Evolutionary conservation across 92 coral and sea anemone genomes (phyloP).

Genomic region (Bergia puertoricense): DNA sequence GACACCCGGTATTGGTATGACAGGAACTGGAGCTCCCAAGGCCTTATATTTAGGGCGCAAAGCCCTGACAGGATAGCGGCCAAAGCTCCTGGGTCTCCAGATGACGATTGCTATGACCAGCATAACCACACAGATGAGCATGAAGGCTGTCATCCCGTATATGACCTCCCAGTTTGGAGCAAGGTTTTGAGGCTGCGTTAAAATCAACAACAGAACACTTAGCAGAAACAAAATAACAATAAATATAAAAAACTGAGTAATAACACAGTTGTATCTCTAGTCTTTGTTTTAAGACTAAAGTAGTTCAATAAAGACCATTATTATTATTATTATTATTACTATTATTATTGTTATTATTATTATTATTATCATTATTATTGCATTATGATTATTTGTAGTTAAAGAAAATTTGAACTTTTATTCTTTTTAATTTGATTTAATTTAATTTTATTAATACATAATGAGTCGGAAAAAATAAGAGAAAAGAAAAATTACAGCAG

Average conservation of each 20-base stretch:
- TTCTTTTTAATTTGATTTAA: no score
- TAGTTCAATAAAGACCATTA: no score
- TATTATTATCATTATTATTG: not conserved
- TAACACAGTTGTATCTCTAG: not conserved
- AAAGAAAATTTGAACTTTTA: no score
- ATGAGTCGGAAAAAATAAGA: no score
- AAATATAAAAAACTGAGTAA: not conserved
- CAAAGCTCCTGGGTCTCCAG: constrained; percentile 97
- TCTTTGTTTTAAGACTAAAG: no score
- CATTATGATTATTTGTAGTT: not conserved
- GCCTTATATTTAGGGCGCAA: constrained; percentile 97
- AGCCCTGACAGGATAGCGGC: constrained; percentile 81
- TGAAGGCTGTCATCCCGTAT: constrained; percentile 93
- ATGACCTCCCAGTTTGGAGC: constrained; percentile 94
- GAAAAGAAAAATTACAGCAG: no score
- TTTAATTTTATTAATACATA: no score
- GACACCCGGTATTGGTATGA: constrained; percentile 94
- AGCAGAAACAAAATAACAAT: not conserved
- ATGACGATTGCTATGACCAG: constrained; percentile 93
- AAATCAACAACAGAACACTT: constrained; percentile 1
- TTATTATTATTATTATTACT: not conserved
- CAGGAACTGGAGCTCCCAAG: constrained; percentile 98
- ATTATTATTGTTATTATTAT: not conserved
- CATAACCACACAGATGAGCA: constrained; percentile 91
- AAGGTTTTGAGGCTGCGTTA: constrained; percentile 82